Conservation (phyloP, 2,888 invertebrate species). For the Acrobasis repandana region DNA sequence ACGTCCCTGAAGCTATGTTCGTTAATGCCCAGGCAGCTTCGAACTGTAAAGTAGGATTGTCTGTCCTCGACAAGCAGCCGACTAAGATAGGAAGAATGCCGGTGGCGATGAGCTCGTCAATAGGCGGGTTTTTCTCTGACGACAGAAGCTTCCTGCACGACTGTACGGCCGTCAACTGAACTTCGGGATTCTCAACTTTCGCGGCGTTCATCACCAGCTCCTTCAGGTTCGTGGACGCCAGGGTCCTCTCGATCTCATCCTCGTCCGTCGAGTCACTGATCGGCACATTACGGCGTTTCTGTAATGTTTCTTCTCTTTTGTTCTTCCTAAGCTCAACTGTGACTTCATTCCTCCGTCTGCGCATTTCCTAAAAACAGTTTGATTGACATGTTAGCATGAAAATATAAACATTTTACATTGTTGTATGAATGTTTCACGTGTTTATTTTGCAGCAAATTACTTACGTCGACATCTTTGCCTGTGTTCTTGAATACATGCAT, state of each 20-base stretch:
- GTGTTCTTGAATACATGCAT: conserved; percentile 98
- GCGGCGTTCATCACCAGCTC: conserved; percentile 94
- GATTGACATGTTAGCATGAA: background rate
- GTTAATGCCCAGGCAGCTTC: conserved; percentile 99
- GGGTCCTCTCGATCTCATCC: conserved; percentile 87
- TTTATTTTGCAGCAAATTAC: conserved; percentile 61
- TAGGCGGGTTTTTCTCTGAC: conserved; percentile 99
- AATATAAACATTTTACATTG: background rate
- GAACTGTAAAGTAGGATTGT: conserved; percentile 95
- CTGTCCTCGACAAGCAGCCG: conserved; percentile 92
- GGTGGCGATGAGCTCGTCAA: conserved; percentile 96
- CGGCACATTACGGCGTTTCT: conserved; percentile 98
- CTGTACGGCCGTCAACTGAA: conserved; percentile 96
- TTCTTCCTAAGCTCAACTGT: conserved; percentile 98
- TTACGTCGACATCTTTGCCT: conserved; percentile 99
- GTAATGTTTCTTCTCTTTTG: conserved; percentile 97
- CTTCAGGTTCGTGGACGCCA: conserved; percentile 89
- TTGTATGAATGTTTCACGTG: background rate
- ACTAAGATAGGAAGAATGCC: conserved; percentile 98
- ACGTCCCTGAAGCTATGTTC: conserved; percentile 97
- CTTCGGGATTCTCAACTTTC: conserved; percentile 89
- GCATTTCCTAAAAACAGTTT: conserved; percentile 91
- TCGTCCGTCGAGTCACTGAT: conserved; percentile 91
- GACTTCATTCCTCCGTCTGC: conserved; percentile 97
- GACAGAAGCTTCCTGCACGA: conserved; percentile 97